Evolutionary conservation across 2,113 vertebrate genomes (phyloP), one percentile per base, ranked within the genome.

Genomic region (Bos javanicus): DNA sequence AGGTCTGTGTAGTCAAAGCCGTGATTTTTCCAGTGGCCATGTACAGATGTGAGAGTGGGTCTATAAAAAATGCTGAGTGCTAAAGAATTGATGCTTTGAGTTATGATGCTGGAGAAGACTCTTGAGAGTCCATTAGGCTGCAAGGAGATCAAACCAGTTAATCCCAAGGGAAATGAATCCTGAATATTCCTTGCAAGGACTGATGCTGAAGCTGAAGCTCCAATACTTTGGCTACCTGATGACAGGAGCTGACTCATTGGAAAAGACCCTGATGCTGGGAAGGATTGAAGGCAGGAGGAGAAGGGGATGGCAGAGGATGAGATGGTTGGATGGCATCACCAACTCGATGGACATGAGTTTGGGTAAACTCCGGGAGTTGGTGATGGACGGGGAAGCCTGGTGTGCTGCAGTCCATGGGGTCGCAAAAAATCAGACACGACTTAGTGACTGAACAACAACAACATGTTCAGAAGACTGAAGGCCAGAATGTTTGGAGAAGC

Each of bases 401-500:
- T 0, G 1, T 76, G 21, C 23, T 43, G 11, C 6, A 7, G 23
- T 7, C 23, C 71, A 74, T 14, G 36, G 36, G 21, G 36, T 43
- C 6, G 0, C 36, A 74, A 74, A 74, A 11, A 25, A 12, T 76
- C 11, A 7, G 36, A 76, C 36, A 14, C 0, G 36, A 43, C 71
- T 76, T 1, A 76, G 36, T 3, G 21, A 14, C 23, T 76, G 23
- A 43, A 76, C 71, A 23, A 23, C 10, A 43, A 13, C 10, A 43
- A 13, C 36, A 16, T 54, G 10, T 28, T 80, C 17, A 46, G 74
- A 50, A 59, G 3, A 26, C 4, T 19, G n/a, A 67, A 78, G 9
- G 1, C 12, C 12, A 52, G 14, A 19, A 7, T 16, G 3, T 14
- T 46, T 88, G 50, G 21, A 80, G 43, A 78, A 19, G 6, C 1